Percentiles rank a stretch among this genome's conserved stretches.
These are phyloP conservation scores for Bradypus variegatus DNA, from an alignment of 2,797 vertebrate genomes.

Conservation along the genomic window DNA sequence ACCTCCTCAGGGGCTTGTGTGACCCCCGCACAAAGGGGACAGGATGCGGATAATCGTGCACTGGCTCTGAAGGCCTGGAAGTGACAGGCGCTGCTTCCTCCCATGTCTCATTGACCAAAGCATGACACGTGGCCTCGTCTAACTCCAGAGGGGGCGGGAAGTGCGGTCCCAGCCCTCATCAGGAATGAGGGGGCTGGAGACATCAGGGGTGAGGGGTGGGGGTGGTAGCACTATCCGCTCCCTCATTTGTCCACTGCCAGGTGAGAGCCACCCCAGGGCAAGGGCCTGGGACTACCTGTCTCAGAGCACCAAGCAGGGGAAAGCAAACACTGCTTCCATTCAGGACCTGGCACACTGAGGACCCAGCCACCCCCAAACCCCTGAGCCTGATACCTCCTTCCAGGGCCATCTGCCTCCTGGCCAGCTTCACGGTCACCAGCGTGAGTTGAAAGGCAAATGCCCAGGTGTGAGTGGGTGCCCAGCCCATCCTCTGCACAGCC, in stretches of 20 bases:
- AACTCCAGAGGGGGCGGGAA: background rate
- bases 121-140: background rate
- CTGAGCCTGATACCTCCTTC: background rate
- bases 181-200: background rate
- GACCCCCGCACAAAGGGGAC: too few relatives aligned
- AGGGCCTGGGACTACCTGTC: background rate
- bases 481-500: accelerated
- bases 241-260: background rate
- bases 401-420: background rate
- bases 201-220: background rate
- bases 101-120: too few relatives aligned
- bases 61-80: background rate
- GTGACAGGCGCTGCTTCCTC: accelerated
- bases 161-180: accelerated
- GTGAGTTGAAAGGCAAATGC: background rate
- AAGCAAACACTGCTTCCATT: background rate
- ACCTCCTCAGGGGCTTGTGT: background rate
- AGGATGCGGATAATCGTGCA: accelerated
- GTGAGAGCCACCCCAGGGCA: accelerated
- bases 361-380: background rate
- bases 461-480: too few relatives aligned
- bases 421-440: background rate
- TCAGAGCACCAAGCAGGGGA: background rate
- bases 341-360: background rate
- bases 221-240: too few relatives aligned